Conservation (phyloP, 2,888 invertebrate genomes). For the Anagyrus pseudococci region DNA sequence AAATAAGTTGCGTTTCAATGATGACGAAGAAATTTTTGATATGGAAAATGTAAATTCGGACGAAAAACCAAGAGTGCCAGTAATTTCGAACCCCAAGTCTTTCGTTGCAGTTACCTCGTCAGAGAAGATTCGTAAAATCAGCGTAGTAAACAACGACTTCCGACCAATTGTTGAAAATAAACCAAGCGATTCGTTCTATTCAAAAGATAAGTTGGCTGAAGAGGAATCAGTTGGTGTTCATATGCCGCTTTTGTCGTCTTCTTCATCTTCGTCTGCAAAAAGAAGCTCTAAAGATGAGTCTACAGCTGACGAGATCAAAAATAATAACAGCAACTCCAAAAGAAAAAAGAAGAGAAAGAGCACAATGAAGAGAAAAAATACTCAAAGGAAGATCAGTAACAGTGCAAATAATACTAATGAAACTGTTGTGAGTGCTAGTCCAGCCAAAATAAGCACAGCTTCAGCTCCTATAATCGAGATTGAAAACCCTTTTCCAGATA, state of each 20-base stretch:
- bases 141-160: slow-evolving; percentile 70
- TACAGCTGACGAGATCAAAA: slow-evolving; percentile 52
- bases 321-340: slow-evolving; percentile 65
- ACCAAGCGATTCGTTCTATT: slow-evolving; percentile 41
- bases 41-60: slow-evolving; percentile 71
- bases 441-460: slow-evolving; percentile 47
- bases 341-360: slow-evolving; percentile 82
- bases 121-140: slow-evolving; percentile 69
- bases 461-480: slow-evolving; percentile 1
- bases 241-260: slow-evolving; percentile 26
- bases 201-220: slow-evolving; percentile 51
- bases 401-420: slow-evolving; percentile 47
- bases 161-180: slow-evolving; percentile 65
- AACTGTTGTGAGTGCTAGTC: slow-evolving; percentile 40
- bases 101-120: slow-evolving; percentile 65
- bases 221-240: slow-evolving; percentile 42
- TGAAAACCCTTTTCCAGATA: slow-evolving; percentile 9
- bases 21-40: slow-evolving; percentile 72
- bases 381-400: slow-evolving; percentile 71
- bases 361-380: slow-evolving; percentile 80
- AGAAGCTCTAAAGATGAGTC: slow-evolving; percentile 55
- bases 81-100: slow-evolving; percentile 56
- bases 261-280: slow-evolving; percentile 31
- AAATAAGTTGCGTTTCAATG: slow-evolving; percentile 51
- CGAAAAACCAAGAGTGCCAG: slow-evolving; percentile 41